These are phyloP conservation scores for Stenolophus ochropezus DNA, from an alignment of 2,888 invertebrate species.

Conservation along the genomic window DNA sequence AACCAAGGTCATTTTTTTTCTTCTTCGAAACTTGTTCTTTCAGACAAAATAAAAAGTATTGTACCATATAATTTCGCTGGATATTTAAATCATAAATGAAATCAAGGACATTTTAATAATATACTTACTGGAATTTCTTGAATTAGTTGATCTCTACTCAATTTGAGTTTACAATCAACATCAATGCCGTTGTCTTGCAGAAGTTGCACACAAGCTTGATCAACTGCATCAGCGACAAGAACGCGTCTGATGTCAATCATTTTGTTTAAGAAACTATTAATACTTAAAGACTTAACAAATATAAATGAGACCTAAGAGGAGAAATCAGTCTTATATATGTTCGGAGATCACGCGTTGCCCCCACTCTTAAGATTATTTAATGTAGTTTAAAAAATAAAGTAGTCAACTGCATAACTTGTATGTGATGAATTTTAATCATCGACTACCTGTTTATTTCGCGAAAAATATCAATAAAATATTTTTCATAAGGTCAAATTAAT, in stretches of 20 bases:
- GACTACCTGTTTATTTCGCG: background rate
- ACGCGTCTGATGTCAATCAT: conserved; percentile 83
- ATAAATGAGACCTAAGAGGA: background rate
- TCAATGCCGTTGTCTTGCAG: conserved; percentile 85
- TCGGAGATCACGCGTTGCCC: conserved; percentile 27
- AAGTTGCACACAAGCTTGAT: conserved; percentile 88
- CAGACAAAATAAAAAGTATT: conserved; percentile 30
- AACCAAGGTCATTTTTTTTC: conserved; percentile 40
- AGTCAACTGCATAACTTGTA: background rate
- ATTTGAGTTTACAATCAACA: conserved; percentile 86
- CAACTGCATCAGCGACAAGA: conserved; percentile 94
- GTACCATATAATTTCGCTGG: background rate
- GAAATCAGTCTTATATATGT: conserved; percentile 4
- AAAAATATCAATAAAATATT: background rate
- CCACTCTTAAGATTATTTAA: background rate
- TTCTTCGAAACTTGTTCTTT: conserved; percentile 41
- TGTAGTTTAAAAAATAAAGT: conserved; percentile 4
- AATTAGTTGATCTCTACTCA: conserved; percentile 86
- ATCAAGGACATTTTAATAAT: conserved; percentile 16
- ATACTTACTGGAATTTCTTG: conserved; percentile 86
- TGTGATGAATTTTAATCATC: background rate
- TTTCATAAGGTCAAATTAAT: background rate
- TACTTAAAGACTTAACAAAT: background rate
- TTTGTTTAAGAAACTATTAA: background rate
- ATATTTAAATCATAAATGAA: background rate